phyloP scores from a whole-genome alignment of 2,888 invertebrate genomes.

The Tachina grossa region DNA sequence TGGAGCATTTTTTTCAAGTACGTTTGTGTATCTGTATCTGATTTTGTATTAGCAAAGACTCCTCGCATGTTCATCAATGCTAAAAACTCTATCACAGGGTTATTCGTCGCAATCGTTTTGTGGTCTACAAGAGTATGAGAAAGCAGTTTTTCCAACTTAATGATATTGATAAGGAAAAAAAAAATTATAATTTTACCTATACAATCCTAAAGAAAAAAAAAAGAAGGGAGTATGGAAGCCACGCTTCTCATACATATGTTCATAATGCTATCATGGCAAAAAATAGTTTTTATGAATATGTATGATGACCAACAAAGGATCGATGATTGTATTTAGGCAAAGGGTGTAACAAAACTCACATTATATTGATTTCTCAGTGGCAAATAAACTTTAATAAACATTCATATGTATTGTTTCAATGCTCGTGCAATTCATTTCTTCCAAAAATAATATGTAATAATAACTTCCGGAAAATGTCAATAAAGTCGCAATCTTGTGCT shows the following conservation, averaged over 20 bases:
- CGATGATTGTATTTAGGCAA: not conserved
- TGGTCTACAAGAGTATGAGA: not conserved
- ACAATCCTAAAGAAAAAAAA: not conserved
- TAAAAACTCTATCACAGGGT: conserved; percentile 71
- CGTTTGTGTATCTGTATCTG: not conserved
- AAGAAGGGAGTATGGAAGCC: not conserved
- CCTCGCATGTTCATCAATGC: conserved; percentile 70
- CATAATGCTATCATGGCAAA: too few species aligned
- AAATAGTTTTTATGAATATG: not conserved
- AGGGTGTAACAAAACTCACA: too few species aligned
- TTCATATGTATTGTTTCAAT: too few species aligned
- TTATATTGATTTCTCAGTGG: too few species aligned
- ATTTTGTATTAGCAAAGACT: conserved; percentile 23
- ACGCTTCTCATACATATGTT: not conserved
- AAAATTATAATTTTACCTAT: conserved; percentile 31
- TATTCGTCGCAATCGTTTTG: conserved; percentile 19
- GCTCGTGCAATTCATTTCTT: too few species aligned
- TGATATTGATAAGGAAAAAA: conserved; percentile 44
- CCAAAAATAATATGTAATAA: too few species aligned
- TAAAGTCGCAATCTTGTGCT: too few species aligned
- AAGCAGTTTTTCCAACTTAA: conserved; percentile 19
- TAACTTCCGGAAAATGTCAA: too few species aligned
- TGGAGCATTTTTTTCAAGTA: not conserved
- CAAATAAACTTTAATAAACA: too few species aligned
- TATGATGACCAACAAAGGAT: conserved; percentile 36